These are phyloP conservation scores for Lordiphosa andalusiaca DNA, from an alignment of 2,888 invertebrate species.

Conservation along the genomic window DNA sequence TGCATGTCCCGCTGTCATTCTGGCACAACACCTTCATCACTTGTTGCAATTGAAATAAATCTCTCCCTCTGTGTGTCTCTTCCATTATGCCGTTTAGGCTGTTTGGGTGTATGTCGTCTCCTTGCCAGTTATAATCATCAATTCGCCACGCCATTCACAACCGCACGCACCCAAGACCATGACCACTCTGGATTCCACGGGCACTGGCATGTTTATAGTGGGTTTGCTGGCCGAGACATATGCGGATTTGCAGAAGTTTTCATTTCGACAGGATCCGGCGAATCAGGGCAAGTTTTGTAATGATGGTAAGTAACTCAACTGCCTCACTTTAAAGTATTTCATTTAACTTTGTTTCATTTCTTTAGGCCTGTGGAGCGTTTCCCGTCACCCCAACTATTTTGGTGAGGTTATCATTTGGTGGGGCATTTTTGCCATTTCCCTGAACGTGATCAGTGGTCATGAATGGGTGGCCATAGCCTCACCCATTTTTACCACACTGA, in stretches of 20 bases:
- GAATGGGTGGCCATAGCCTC: constrained; percentile 92
- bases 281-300: constrained; percentile 97
- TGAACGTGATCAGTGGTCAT: constrained; percentile 90
- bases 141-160: constrained; percentile 90
- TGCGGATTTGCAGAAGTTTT: constrained; percentile 95
- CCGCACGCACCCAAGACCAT: constrained; percentile 89
- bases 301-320: constrained; percentile 83
- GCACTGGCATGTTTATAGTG: constrained; percentile 90
- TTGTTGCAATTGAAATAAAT: constrained; percentile 36
- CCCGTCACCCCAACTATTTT: constrained; percentile 96
- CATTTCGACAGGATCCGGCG: constrained; percentile 91
- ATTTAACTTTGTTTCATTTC: not conserved
- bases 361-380: constrained; percentile 90
- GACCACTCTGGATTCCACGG: constrained; percentile 92
- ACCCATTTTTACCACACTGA: constrained; percentile 92
- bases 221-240: constrained; percentile 93
- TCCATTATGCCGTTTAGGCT: constrained; percentile 80
- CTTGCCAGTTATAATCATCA: constrained; percentile 94
- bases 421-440: constrained; percentile 94
- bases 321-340: too few relatives aligned
- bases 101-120: constrained; percentile 96
- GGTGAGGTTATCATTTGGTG: constrained; percentile 97
- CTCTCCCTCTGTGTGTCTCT: not conserved
- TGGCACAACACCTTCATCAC: constrained; percentile 38
- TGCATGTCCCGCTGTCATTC: constrained; percentile 43